Conservation (phyloP, 2,888 invertebrate genomes). For the Luffia ferchaultella region DNA sequence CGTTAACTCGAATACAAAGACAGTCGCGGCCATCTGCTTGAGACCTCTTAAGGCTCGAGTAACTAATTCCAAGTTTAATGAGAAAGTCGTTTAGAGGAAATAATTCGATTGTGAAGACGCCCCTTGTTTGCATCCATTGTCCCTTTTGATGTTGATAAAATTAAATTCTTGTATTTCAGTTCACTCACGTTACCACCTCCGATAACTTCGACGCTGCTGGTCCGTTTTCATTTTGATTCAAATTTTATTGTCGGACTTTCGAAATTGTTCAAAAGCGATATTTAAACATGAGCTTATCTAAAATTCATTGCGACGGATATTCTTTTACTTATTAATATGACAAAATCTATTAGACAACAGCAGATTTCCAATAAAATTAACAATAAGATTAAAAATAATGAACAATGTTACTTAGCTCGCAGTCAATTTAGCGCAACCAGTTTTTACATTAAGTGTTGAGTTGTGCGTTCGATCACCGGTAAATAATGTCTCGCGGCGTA, state of each 20-base stretch:
- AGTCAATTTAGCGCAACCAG: no score
- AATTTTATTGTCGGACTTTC: no score
- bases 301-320: no score
- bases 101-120: conserved; percentile 40
- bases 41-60: conserved; percentile 31
- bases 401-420: no score
- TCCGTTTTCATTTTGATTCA: neutral
- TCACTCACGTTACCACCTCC: neutral
- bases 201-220: neutral
- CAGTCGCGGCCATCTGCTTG: conserved; percentile 46
- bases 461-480: neutral
- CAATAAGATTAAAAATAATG: no score
- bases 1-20: conserved; percentile 52
- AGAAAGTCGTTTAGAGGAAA: conserved; percentile 43
- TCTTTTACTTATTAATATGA: no score
- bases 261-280: no score
- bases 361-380: no score
- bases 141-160: conserved; percentile 24
- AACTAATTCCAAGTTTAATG: conserved; percentile 56
- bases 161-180: conserved; percentile 21
- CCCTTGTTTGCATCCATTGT: conserved; percentile 21
- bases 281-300: no score
- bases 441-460: no score
- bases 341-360: no score
- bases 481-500: neutral